Base-by-base conservation (phyloP, 2,797 vertebrate genomes). In the Sciurus vulgaris region DNA sequence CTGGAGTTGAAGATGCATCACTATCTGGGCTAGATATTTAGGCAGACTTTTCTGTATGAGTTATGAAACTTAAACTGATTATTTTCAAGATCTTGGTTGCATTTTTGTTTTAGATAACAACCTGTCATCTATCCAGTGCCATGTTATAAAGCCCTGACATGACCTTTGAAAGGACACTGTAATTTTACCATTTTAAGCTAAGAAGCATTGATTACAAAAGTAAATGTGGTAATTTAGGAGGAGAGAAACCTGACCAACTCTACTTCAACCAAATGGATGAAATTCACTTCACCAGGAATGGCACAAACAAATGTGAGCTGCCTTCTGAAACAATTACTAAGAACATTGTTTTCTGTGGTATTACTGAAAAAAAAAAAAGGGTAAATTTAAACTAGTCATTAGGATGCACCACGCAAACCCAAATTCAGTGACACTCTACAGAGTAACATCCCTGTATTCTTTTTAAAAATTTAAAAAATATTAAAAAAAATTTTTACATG, bases 31-130 rank as follows among this genome's bases (percentile, higher is more conserved):
- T 92, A 54, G 49, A 67, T 92, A 85, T 67, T 59, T 78, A 72
- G 22, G 38, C 18, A 87, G 35, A 83, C 26, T 73, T 61, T 74
- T 91, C 49, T 72, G 9, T 82, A 59, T 49, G 7, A 65, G 7
- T 73, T 84, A 2, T 59, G 51, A 78, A 65, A 14, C 2, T 78
- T 67, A 92, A 30, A 69, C 10, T 38, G 59, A 44, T 30, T 81
- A n/a, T 20, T 86, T 82, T 70, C 54, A 26, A 86, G 15, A 70
- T 82, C 24, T 54, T 85, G 28, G 65, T 11, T 59, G 67, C 17
- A 93, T 92, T 89, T 65, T 89, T 38, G 41, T 86, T 96, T 83
- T 86, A 56, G 89, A 56, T 70, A 82, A 78, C 15, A 76, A 47
- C 26, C 14, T 35, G 28, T 79, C 30, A 47, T 69, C 26, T 94